Conservation (phyloP, 2,113 vertebrate species). For the Pluvialis apricaria region DNA sequence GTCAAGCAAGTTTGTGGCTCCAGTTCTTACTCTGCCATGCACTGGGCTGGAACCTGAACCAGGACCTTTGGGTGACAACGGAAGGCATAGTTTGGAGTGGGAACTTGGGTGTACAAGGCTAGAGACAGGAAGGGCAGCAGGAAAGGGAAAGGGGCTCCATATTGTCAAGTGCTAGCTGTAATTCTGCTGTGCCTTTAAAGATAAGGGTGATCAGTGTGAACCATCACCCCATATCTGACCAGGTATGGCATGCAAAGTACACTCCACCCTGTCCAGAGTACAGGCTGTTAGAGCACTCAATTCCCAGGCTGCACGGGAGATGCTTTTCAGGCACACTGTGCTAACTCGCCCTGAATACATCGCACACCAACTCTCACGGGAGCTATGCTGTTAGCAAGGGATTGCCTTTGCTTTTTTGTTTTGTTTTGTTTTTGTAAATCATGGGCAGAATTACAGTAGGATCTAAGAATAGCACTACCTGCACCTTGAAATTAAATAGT, state of each 20-base stretch:
- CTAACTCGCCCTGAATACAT: too few species aligned
- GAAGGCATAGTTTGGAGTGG: neutral
- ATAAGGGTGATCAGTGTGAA: rapidly evolving
- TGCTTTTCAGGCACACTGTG: rapidly evolving
- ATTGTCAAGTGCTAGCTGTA: rapidly evolving
- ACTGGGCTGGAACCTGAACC: rapidly evolving
- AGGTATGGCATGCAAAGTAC: rapidly evolving
- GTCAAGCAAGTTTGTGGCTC: neutral
- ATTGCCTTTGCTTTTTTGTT: neutral
- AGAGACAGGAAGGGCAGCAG: neutral
- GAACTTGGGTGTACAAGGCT: too few species aligned
- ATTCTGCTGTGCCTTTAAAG: neutral
- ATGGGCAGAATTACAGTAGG: rapidly evolving
- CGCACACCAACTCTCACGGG: rapidly evolving
- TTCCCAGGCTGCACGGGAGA: neutral
- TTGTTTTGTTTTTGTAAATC: too few species aligned
- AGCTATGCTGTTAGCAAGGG: neutral
- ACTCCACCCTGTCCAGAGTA: neutral
- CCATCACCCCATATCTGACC: neutral
- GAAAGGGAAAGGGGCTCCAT: neutral
- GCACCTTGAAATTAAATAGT: neutral
- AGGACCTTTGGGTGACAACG: rapidly evolving
- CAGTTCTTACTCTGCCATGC: neutral
- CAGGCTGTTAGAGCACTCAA: rapidly evolving
- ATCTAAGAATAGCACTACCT: neutral